Evolutionary conservation across 1,140 invertebrate species (phyloP).

Genomic region (Littorina saxatilis): DNA sequence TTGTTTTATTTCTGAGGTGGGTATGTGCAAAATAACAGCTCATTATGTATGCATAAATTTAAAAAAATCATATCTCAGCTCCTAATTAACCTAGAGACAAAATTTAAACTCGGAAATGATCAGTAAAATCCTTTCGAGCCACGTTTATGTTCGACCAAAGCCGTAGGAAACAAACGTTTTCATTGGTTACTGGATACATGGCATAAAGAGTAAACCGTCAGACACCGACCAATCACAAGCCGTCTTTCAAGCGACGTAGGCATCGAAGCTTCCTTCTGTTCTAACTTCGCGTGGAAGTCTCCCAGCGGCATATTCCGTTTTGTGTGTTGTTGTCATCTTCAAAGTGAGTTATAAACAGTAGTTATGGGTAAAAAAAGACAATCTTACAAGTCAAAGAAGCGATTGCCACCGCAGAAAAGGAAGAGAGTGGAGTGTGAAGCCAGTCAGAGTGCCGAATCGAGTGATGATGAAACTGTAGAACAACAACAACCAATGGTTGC

Average conservation of each 20-base stretch:
- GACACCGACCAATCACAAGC: neutral
- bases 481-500: neutral
- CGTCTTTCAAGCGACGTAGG: neutral
- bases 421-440: no score
- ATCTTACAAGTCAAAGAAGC: neutral
- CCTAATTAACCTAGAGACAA: neutral
- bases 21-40: neutral
- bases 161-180: neutral
- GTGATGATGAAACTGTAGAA: neutral
- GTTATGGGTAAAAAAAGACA: neutral
- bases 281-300: neutral
- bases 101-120: neutral
- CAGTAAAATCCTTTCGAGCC: neutral
- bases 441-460: neutral
- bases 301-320: neutral
- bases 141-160: neutral
- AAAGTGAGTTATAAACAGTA: neutral
- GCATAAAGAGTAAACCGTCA: neutral
- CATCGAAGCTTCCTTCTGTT: neutral
- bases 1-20: neutral
- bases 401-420: neutral
- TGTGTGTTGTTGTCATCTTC: neutral
- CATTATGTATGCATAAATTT: neutral
- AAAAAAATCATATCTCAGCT: constrained; percentile 3
- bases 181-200: neutral